Percentiles rank a stretch among this genome's conserved stretches.
Evolutionary conservation across 1,140 invertebrate genomes (phyloP).

Genomic region (Calephelis nemesis): DNA sequence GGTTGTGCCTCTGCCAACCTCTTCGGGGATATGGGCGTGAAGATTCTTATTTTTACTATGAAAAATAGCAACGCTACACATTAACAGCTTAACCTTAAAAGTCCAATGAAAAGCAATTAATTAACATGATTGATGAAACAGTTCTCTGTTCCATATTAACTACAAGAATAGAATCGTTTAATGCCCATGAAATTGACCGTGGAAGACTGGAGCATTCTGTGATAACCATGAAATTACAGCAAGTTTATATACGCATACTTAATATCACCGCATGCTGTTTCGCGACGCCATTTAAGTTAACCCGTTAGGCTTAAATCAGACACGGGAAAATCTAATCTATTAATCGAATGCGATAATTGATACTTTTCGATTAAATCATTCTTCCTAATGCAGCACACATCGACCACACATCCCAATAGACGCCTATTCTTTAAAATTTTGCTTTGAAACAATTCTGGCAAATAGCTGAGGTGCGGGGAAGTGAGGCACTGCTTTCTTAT

Average conservation of each 20-base stretch:
- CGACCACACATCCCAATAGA: no score
- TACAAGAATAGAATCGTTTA: slow-evolving; percentile 8
- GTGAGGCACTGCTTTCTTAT: no score
- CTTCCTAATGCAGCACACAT: no score
- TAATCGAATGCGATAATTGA: background rate
- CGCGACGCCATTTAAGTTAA: background rate
- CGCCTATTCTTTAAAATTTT: no score
- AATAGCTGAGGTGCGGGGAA: no score
- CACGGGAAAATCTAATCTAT: slow-evolving; percentile 5
- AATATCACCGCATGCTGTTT: slow-evolving; percentile 1
- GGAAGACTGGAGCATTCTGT: background rate
- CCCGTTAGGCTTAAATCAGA: background rate
- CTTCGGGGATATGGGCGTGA: no score
- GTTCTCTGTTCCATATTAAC: background rate
- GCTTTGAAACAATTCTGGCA: no score
- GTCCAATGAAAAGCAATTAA: background rate
- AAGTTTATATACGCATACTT: slow-evolving; percentile 1
- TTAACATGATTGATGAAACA: background rate
- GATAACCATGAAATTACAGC: slow-evolving; percentile 9
- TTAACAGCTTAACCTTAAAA: background rate
- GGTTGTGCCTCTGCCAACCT: no score
- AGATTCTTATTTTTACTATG: no score
- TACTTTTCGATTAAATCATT: background rate
- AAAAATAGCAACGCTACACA: no score
- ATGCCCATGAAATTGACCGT: background rate